phyloP scores from a whole-genome alignment of 2,113 vertebrate genomes.

The Odocoileus virginianus region DNA sequence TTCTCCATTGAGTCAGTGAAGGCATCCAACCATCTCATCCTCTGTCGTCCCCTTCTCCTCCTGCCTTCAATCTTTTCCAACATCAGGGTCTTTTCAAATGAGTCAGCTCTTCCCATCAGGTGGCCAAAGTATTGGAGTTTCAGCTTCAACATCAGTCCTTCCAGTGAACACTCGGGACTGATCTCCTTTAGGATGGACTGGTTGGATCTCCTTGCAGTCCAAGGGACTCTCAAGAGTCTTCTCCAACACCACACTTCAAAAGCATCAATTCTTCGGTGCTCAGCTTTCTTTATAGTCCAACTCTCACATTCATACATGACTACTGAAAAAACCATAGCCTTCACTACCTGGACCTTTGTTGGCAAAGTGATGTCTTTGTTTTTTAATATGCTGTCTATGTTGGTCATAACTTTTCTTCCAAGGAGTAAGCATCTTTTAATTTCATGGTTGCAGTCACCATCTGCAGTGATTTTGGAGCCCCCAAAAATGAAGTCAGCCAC shows the following conservation, averaged over 20 bases:
- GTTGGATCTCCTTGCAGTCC: neutral
- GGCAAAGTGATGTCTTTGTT: neutral
- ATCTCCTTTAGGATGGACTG: neutral
- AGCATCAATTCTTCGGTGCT: fast-evolving
- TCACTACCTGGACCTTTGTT: fast-evolving
- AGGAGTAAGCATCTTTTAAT: fast-evolving
- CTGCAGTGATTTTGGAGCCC: neutral
- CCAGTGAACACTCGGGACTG: neutral
- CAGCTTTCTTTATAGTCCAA: neutral
- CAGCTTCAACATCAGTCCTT: neutral
- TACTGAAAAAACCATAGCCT: neutral
- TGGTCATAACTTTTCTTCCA: neutral
- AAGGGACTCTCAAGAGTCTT: neutral
- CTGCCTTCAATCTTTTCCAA: neutral
- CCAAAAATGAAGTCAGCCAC: fast-evolving
- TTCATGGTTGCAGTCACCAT: neutral
- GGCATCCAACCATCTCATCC: neutral
- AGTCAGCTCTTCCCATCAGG: neutral
- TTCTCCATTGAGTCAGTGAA: neutral
- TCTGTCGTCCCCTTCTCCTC: neutral
- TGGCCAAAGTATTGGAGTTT: neutral
- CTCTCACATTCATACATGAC: neutral
- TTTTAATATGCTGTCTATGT: neutral
- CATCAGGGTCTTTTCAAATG: neutral
- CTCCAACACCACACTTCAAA: neutral